phyloP scores from a whole-genome alignment of 2,113 vertebrate genomes.

The Scomber scombrus region DNA sequence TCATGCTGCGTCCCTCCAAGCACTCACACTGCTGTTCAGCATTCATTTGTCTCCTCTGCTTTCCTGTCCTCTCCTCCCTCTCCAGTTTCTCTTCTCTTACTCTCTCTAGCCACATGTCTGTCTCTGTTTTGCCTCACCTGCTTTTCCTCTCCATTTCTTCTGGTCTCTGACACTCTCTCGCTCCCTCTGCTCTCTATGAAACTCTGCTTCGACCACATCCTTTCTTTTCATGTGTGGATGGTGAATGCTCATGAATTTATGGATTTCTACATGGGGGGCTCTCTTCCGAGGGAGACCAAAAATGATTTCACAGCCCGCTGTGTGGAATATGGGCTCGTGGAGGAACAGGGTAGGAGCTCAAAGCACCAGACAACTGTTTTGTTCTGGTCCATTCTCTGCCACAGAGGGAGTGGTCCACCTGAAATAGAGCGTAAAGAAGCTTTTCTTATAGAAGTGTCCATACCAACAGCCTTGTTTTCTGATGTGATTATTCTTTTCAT shows the following conservation, averaged over 20 bases:
- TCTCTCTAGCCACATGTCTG: constrained; percentile 30
- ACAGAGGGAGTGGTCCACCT: constrained; percentile 69
- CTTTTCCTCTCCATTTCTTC: constrained; percentile 32
- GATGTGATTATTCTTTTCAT: constrained; percentile 5
- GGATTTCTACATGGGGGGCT: constrained; percentile 78
- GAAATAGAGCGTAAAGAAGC: constrained; percentile 65
- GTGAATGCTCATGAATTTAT: constrained; percentile 84
- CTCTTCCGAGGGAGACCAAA: constrained; percentile 76
- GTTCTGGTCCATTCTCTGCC: constrained; percentile 73
- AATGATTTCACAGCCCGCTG: constrained; percentile 80
- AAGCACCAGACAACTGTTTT: constrained; percentile 73
- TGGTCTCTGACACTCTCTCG: constrained; percentile 13
- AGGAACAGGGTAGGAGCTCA: constrained; percentile 69
- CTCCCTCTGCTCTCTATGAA: constrained; percentile 57
- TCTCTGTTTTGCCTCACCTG: constrained; percentile 40
- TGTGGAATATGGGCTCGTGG: constrained; percentile 72
- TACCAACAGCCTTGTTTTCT: constrained; percentile 34
- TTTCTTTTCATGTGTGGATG: constrained; percentile 74
- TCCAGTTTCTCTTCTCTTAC: constrained; percentile 35
- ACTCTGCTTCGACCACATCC: constrained; percentile 67
- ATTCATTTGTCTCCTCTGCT: constrained; percentile 62
- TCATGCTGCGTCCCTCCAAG: constrained; percentile 75
- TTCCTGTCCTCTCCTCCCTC: background rate
- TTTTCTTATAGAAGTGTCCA: constrained; percentile 54
- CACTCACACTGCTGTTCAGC: constrained; percentile 69